These are phyloP conservation scores for Chelonoidis abingdonii DNA, from an alignment of 2,113 vertebrate species.

Conservation along the genomic window DNA sequence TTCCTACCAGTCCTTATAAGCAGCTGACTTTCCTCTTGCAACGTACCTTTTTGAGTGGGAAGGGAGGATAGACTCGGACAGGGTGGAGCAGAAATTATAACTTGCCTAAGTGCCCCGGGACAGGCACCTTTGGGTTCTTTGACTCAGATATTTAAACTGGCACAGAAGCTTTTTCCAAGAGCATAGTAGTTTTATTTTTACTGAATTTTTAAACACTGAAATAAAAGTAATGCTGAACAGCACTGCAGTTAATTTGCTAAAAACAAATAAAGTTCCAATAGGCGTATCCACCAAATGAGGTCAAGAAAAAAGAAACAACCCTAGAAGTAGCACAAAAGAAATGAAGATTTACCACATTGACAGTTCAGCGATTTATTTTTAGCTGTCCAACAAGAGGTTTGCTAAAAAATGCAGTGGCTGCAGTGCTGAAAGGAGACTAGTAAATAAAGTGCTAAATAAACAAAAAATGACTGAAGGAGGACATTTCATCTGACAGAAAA, in stretches of 20 bases:
- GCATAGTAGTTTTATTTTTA: background rate
- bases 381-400: background rate
- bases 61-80: background rate
- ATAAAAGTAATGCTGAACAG: background rate
- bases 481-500: slow-evolving; percentile 14
- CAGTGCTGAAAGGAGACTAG: background rate
- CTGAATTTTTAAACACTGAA: background rate
- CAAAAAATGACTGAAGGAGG: background rate
- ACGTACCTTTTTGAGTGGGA: background rate
- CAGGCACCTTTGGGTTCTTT: background rate
- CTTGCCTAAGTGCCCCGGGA: background rate
- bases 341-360: background rate
- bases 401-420: background rate
- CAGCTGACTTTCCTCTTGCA: background rate
- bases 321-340: background rate
- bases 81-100: background rate
- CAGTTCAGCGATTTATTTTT: background rate
- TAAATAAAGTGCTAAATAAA: background rate
- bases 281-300: accelerated
- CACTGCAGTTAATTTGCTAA: background rate
- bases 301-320: background rate
- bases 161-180: background rate
- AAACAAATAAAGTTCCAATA: background rate
- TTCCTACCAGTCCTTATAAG: background rate
- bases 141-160: background rate